These are phyloP conservation scores for Labeo calbasu DNA, from an alignment of 2,797 vertebrate species.

Conservation along the genomic window DNA sequence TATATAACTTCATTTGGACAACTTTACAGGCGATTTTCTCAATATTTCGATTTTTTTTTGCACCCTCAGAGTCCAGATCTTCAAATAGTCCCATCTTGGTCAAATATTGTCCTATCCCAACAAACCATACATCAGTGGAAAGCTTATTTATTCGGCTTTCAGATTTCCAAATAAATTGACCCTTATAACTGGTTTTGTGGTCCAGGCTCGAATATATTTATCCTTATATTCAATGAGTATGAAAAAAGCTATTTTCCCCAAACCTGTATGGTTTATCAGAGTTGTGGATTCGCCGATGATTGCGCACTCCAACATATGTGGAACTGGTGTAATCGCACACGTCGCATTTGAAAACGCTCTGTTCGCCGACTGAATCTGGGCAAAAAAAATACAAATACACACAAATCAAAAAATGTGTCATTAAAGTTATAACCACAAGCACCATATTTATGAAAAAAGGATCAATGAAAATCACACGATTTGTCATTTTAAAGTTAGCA, in stretches of 20 bases:
- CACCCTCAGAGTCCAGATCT: too few species aligned
- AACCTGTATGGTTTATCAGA: slow-evolving; percentile 97
- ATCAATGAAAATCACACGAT: too few species aligned
- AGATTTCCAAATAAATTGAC: too few species aligned
- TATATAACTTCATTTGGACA: too few species aligned
- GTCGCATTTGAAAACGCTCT: slow-evolving; percentile 92
- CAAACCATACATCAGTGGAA: too few species aligned
- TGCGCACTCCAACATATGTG: slow-evolving; percentile 93
- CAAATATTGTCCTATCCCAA: too few species aligned
- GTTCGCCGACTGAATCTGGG: slow-evolving; percentile 73
- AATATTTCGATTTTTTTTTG: too few species aligned
- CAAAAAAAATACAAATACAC: slow-evolving; percentile 50
- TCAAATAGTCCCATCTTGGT: too few species aligned
- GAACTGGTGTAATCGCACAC: slow-evolving; percentile 94
- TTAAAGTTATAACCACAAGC: neutral
- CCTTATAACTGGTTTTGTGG: too few species aligned
- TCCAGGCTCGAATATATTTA: neutral
- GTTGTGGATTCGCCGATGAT: slow-evolving; percentile 93
- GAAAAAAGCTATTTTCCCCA: slow-evolving; percentile 19
- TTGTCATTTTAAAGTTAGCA: neutral
- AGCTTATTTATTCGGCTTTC: too few species aligned
- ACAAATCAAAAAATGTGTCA: slow-evolving; percentile 13
- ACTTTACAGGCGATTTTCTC: too few species aligned
- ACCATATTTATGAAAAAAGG: neutral
- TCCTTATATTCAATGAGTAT: neutral